Base-by-base conservation (phyloP, 1,140 invertebrate genomes). In the Drosophila miranda region DNA sequence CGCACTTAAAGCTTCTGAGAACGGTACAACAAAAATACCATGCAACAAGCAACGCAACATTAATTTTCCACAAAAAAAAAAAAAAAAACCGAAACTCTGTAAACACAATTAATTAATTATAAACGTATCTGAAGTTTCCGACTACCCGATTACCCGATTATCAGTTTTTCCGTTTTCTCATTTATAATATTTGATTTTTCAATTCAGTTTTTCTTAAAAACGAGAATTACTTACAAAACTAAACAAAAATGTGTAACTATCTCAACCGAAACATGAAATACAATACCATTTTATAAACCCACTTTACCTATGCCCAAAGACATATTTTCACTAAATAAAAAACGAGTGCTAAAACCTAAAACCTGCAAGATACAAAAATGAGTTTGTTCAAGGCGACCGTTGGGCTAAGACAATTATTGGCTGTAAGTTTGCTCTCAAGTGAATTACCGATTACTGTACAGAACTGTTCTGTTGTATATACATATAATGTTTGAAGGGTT, bases 301-400 rank as follows among this genome's bases (percentile, higher is more conserved):
- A 56, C 42, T 19, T 56, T 51, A 28, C 48, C 30, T 70, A 48
- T 53, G 50, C 38, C 34, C 48, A 71, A 55, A 60, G 26, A 75
- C 44, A 48, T 58, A 58, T 52, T 76, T 64, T 55, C 74, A 71
- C 41, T 51, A 52, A 77, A 77, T 66, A 78, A 72, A 74, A 75
- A 69, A 48, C 44, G 46, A 72, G 48, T 41, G 44, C 67, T 45
- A 34, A 34, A 66, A 45, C 8, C 42, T 34, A 34, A 34, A 34
- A 3, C 30, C 30, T 2, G 30, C 30, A 34, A 9, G 30, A 34
- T 34, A 34, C 3, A 34, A 34, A 34, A 9, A 9, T 11, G 8
- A 3, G 8, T 34, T 3, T 34, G 8, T 34, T 38, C 3, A 13
- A 38, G 34, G 34, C 30, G 30, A 30, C 8, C 2, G 2, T 9